Base-by-base conservation (phyloP, 1,140 invertebrate genomes). In the Chrysoperla carnea region DNA sequence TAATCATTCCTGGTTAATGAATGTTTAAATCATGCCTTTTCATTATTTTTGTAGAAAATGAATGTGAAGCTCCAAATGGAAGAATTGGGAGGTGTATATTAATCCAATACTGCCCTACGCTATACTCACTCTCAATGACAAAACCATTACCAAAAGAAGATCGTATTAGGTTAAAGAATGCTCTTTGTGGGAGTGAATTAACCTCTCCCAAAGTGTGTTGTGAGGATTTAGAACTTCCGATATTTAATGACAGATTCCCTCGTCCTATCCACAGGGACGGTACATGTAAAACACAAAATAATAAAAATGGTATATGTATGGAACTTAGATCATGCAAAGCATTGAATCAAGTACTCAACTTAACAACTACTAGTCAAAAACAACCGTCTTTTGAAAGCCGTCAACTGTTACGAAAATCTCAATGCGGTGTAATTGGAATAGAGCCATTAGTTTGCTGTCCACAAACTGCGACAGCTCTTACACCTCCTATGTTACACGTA, bases 61-160 rank as follows among this genome's bases (percentile, higher is more conserved):
- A 28, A 15, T 47, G 51, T 23, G 28, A 8, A 17, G 52, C 52
- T 9, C 50, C 50, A 8, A 52, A 52, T 37, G 47, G 46, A 8
- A 46, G 50, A 44, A 15, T 8, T 36, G 50, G 45, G n/a, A 43
- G 14, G 6, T 53, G 52, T 36, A 39, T 45, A 3, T 45, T 50
- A n/a, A 45, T 53, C 29, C 42, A 46, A 33, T 38, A 45, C 4
- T 39, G 38, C 5, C 17, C 17, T 3, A 23, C 17, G 5, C 17
- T 23, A 5, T 23, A 23, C 17, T 2, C 17, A 23, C 5, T 23
- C 2, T 23, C 17, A 23, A n/a, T 5, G 17, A 23, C n/a, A n/a
- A 23, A 23, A 23, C 17, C 17, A 23, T 23, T 23, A 23, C 2
- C 17, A 23, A 2, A 23, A 23, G 5, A 23, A 5, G 17, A 23